Percentiles rank a stretch among this genome's conserved stretches.
phyloP scores from a whole-genome alignment of 2,888 invertebrate genomes.

The Leucozona laternaria region DNA sequence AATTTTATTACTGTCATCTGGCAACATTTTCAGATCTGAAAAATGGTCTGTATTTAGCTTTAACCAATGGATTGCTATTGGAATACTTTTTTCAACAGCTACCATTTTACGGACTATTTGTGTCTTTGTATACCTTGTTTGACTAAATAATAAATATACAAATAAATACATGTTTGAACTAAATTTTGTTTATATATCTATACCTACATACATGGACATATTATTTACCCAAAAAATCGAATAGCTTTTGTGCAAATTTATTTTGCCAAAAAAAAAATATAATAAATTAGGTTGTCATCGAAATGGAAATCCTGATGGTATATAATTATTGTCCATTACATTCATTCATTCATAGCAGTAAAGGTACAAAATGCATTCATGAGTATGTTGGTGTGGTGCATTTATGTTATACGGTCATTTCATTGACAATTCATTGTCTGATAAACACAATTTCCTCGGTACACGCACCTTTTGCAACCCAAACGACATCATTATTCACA shows the following conservation, averaged over 20 bases:
- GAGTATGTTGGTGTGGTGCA: constrained; percentile 44
- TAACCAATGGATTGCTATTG: too few species aligned
- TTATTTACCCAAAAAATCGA: background rate
- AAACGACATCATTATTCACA: constrained; percentile 80
- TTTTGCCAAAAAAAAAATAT: constrained; percentile 6
- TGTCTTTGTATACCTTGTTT: too few species aligned
- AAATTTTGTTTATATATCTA: too few species aligned
- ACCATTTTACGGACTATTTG: too few species aligned
- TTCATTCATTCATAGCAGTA: constrained; percentile 36
- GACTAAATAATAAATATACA: too few species aligned
- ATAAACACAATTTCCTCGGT: constrained; percentile 83
- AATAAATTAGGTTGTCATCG: constrained; percentile 54
- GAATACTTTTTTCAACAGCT: too few species aligned
- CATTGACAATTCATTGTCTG: constrained; percentile 78
- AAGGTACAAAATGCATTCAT: constrained; percentile 19
- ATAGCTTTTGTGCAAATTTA: background rate
- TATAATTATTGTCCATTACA: constrained; percentile 43
- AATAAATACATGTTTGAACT: too few species aligned
- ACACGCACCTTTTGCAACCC: constrained; percentile 79
- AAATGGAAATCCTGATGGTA: constrained; percentile 23
- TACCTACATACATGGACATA: background rate
- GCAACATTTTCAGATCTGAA: too few species aligned
- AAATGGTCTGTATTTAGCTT: too few species aligned
- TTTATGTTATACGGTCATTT: constrained; percentile 77
- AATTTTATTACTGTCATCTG: too few species aligned